These are phyloP conservation scores for Hyppa rectilinea DNA, from an alignment of 2,888 invertebrate species.

Conservation along the genomic window DNA sequence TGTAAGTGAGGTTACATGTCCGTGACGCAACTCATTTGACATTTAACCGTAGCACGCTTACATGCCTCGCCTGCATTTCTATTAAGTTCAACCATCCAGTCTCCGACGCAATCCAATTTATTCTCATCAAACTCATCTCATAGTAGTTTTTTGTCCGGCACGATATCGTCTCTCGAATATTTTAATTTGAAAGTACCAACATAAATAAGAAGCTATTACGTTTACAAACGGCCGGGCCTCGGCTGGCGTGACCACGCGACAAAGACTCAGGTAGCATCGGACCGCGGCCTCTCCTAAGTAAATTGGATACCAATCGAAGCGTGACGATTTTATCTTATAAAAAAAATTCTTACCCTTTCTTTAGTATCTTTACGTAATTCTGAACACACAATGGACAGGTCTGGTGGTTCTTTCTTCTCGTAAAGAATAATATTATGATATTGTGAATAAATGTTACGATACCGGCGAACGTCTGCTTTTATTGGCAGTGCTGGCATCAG, in stretches of 20 bases:
- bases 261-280: slow-evolving; percentile 80
- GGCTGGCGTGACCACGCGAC: slow-evolving; percentile 83
- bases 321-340: slow-evolving; percentile 84
- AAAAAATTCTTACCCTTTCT: slow-evolving; percentile 82
- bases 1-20: slow-evolving; percentile 51
- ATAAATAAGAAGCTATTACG: slow-evolving; percentile 84
- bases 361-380: slow-evolving; percentile 82
- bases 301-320: slow-evolving; percentile 87
- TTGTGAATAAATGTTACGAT: slow-evolving; percentile 66
- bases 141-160: slow-evolving; percentile 74
- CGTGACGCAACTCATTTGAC: slow-evolving; percentile 60
- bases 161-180: slow-evolving; percentile 75
- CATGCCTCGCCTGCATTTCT: slow-evolving; percentile 58
- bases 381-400: slow-evolving; percentile 79
- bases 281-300: slow-evolving; percentile 80
- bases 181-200: slow-evolving; percentile 84
- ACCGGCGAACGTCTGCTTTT: slow-evolving; percentile 56
- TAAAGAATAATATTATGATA: slow-evolving; percentile 70
- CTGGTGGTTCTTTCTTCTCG: slow-evolving; percentile 66
- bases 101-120: slow-evolving; percentile 76
- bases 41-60: slow-evolving; percentile 64
- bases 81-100: slow-evolving; percentile 63
- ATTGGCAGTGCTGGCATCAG: slow-evolving; percentile 49
- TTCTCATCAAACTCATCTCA: slow-evolving; percentile 75
- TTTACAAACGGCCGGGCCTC: slow-evolving; percentile 73